Evolutionary conservation across 1,140 invertebrate genomes (phyloP).

Genomic region (Kradibia gibbosae): DNA sequence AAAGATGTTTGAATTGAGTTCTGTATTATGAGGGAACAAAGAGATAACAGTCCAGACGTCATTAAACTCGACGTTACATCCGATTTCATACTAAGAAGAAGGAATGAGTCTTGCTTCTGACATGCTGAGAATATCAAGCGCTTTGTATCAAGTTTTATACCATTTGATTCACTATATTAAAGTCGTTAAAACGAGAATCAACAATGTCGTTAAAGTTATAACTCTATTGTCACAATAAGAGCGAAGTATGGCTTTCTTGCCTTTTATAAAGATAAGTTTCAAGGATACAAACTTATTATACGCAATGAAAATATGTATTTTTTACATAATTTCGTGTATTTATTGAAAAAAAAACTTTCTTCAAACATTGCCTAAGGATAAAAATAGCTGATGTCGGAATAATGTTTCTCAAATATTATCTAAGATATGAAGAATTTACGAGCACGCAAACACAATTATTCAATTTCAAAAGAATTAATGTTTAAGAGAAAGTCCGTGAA

Average conservation of each 20-base stretch:
- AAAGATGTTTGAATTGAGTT: background rate
- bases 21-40: conserved; percentile 2
- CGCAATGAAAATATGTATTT: background rate
- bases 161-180: conserved; percentile 33
- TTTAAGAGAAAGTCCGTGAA: background rate
- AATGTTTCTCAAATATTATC: background rate
- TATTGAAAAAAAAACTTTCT: no score
- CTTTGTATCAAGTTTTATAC: conserved; percentile 27
- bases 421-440: background rate
- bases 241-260: background rate
- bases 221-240: conserved; percentile 4
- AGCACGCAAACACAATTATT: background rate
- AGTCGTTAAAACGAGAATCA: conserved; percentile 41
- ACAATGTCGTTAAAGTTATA: conserved; percentile 34
- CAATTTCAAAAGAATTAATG: background rate
- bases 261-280: background rate
- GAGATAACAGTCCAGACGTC: conserved; percentile 34
- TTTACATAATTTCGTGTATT: no score
- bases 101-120: background rate
- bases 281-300: conserved; percentile 6
- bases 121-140: conserved; percentile 32
- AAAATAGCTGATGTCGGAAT: background rate
- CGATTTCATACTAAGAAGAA: conserved; percentile 35
- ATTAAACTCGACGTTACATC: conserved; percentile 39
- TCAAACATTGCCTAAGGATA: background rate